phyloP scores from a whole-genome alignment of 2,113 vertebrate genomes.

The Ochotona princeps region DNA sequence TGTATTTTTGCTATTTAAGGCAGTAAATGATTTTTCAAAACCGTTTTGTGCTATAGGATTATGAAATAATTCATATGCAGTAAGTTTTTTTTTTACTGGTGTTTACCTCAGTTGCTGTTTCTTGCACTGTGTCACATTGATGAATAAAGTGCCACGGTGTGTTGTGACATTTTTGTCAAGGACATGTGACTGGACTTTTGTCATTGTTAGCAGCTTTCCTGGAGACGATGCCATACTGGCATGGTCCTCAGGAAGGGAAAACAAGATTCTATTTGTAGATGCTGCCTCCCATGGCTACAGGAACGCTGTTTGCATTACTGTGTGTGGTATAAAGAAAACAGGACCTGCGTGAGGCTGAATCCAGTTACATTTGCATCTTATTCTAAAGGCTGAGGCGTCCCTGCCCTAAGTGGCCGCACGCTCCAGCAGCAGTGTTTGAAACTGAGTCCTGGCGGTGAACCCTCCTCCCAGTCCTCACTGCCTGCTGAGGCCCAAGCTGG shows the following conservation, averaged over 20 bases:
- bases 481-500: too few species aligned
- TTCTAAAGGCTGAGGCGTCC: too few species aligned
- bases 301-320: constrained; percentile 1
- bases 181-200: neutral
- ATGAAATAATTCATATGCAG: constrained; percentile 44
- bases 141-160: neutral
- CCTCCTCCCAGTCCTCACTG: too few species aligned
- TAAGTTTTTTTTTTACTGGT: constrained; percentile 16
- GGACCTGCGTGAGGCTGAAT: neutral
- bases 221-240: neutral
- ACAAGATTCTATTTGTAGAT: neutral
- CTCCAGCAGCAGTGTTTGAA: too few species aligned
- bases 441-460: too few species aligned
- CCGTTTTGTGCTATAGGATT: constrained; percentile 13
- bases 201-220: constrained; percentile 20
- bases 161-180: neutral
- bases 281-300: constrained; percentile 16
- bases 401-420: too few species aligned
- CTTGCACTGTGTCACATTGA: neutral
- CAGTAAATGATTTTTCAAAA: neutral
- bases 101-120: neutral
- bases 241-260: constrained; percentile 30
- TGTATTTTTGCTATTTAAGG: constrained; percentile 15
- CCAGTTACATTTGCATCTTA: neutral
- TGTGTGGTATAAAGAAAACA: neutral